These are phyloP conservation scores for Alcedo quadribrachys DNA, from an alignment of 2,797 vertebrate genomes.

Conservation along the genomic window DNA sequence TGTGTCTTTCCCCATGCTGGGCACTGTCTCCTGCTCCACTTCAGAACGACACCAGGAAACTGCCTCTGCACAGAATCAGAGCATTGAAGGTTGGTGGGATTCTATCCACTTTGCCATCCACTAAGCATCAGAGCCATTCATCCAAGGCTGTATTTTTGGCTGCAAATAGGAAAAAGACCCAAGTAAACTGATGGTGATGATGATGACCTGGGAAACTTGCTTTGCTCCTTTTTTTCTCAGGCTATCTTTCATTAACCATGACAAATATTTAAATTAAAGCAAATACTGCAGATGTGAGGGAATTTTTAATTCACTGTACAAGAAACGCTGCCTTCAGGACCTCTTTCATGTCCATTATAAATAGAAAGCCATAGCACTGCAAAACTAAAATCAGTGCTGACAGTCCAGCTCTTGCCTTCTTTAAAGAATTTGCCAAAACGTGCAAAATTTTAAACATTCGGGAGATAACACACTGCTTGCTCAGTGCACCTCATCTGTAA, in stretches of 20 bases:
- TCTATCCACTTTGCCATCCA: not conserved
- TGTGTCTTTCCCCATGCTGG: accelerated
- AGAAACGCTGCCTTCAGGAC: slow-evolving; percentile 5
- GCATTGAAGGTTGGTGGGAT: not conserved
- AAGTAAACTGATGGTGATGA: not conserved
- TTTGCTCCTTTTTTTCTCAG: not conserved
- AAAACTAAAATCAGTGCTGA: slow-evolving; percentile 6
- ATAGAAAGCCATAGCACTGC: slow-evolving; percentile 23
- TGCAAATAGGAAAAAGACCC: not conserved
- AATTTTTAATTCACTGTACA: slow-evolving; percentile 3
- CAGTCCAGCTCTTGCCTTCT: slow-evolving; percentile 10
- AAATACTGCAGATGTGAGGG: not conserved
- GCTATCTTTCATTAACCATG: not conserved
- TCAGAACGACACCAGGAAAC: not conserved
- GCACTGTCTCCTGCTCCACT: not conserved
- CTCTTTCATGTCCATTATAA: slow-evolving; percentile 14
- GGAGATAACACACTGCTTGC: slow-evolving; percentile 31
- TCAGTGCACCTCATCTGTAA: slow-evolving; percentile 36
- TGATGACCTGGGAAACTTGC: not conserved
- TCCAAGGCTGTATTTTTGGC: not conserved
- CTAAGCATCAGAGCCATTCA: not conserved
- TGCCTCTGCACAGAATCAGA: not conserved
- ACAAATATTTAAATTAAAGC: slow-evolving; percentile 21
- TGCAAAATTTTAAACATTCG: slow-evolving; percentile 22
- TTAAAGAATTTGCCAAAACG: slow-evolving; percentile 24